phyloP scores from a whole-genome alignment of 1,140 invertebrate species.

The Parapsyche elsis region DNA sequence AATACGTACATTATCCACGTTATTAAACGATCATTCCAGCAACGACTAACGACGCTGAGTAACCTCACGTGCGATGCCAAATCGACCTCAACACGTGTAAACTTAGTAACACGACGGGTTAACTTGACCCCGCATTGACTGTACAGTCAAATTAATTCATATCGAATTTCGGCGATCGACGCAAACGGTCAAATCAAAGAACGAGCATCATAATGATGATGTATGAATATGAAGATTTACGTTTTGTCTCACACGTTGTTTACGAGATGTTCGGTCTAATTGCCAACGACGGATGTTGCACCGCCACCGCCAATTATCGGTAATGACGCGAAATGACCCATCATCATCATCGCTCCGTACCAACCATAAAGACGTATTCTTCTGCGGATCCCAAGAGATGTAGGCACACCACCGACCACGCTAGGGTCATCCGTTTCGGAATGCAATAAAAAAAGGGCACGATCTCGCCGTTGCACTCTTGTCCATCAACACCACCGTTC shows the following conservation, averaged over 20 bases:
- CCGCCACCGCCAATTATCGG: conserved; percentile 2
- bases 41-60: too few species aligned
- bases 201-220: too few species aligned
- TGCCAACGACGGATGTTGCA: not conserved
- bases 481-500: conserved; percentile 9
- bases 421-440: conserved; percentile 15
- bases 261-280: not conserved
- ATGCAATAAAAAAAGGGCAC: conserved; percentile 11
- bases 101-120: too few species aligned
- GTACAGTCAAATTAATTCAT: too few species aligned
- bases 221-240: too few species aligned
- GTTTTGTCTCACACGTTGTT: conserved; percentile 8
- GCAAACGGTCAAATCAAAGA: too few species aligned
- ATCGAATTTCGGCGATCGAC: too few species aligned
- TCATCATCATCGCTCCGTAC: not conserved
- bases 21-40: too few species aligned
- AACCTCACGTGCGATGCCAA: too few species aligned
- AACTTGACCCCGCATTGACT: too few species aligned
- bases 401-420: not conserved
- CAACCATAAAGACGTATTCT: not conserved
- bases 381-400: not conserved
- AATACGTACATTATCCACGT: too few species aligned
- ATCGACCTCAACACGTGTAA: too few species aligned
- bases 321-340: conserved; percentile 16
- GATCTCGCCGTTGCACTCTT: conserved; percentile 16